A percentile compares a stretch with the other conserved stretches of the same genome.
Evolutionary conservation across 2,113 vertebrate species (phyloP).

Genomic region (Tragelaphus imberbis): DNA sequence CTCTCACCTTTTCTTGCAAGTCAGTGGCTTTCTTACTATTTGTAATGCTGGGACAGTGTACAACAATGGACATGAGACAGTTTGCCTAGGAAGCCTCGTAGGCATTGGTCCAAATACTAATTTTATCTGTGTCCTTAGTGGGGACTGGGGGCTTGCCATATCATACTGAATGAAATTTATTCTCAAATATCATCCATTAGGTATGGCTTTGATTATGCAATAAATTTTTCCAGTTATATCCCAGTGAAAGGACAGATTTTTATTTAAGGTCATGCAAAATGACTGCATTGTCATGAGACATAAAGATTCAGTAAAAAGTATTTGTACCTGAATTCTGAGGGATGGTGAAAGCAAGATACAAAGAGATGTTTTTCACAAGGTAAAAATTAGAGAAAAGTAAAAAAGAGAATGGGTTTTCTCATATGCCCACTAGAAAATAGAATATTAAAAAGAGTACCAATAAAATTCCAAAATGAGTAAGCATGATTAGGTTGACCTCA

Average conservation of each 20-base stretch:
- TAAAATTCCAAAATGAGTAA: background rate
- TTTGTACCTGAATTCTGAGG: background rate
- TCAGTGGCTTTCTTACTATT: background rate
- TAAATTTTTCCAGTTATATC: background rate
- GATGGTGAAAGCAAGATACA: background rate
- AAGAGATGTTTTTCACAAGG: background rate
- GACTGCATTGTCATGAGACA: background rate
- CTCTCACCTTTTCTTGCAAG: background rate
- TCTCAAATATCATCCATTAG: background rate
- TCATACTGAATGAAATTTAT: background rate
- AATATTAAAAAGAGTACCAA: background rate
- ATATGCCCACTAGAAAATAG: background rate
- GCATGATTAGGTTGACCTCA: background rate
- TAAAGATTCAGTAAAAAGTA: background rate
- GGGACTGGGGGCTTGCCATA: background rate
- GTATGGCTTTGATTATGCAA: background rate
- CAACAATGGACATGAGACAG: background rate
- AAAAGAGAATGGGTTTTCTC: background rate
- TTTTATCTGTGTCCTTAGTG: background rate
- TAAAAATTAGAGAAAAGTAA: background rate
- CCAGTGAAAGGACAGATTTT: background rate
- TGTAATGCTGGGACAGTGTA: background rate
- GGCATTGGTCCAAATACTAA: background rate
- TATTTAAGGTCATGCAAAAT: background rate
- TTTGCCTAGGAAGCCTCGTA: background rate